These are phyloP conservation scores for Drosophila willistoni DNA, from an alignment of 1,140 invertebrate species.

Conservation along the genomic window DNA sequence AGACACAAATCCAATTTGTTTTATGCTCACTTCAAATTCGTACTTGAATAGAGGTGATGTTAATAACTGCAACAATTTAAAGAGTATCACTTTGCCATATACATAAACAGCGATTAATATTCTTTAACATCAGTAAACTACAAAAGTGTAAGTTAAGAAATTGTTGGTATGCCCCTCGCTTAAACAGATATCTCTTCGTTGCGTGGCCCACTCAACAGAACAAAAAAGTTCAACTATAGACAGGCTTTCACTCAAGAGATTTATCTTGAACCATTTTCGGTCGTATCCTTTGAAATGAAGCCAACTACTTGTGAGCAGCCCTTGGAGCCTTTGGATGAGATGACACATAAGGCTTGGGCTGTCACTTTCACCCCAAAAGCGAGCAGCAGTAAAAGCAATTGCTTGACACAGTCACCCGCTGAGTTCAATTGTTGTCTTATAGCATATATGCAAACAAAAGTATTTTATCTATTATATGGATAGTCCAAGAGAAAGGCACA, in stretches of 20 bases:
- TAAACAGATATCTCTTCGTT: not conserved
- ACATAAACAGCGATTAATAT: no score
- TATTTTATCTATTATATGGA: slow-evolving; percentile 37
- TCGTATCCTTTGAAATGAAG: slow-evolving; percentile 60
- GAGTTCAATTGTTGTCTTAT: slow-evolving; percentile 27
- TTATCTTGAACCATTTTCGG: slow-evolving; percentile 51
- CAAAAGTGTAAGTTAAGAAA: not conserved
- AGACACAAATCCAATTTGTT: not conserved
- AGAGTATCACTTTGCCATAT: no score
- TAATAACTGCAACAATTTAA: no score
- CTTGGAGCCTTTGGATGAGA: slow-evolving; percentile 16
- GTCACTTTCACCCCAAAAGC: slow-evolving; percentile 28
- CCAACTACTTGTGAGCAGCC: slow-evolving; percentile 59
- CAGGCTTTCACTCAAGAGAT: slow-evolving; percentile 36
- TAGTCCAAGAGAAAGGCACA: slow-evolving; percentile 9
- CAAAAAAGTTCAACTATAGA: not conserved
- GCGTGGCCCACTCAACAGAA: slow-evolving; percentile 26
- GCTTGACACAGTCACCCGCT: slow-evolving; percentile 30
- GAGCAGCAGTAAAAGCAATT: slow-evolving; percentile 25
- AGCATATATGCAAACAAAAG: slow-evolving; percentile 48
- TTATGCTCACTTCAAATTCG: not conserved
- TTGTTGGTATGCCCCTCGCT: slow-evolving; percentile 1
- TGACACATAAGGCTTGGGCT: slow-evolving; percentile 28
- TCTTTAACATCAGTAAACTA: no score
- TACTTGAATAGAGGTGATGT: not conserved